Conservation (phyloP, 2,797 vertebrate species). For the Jordanella pulchra region DNA sequence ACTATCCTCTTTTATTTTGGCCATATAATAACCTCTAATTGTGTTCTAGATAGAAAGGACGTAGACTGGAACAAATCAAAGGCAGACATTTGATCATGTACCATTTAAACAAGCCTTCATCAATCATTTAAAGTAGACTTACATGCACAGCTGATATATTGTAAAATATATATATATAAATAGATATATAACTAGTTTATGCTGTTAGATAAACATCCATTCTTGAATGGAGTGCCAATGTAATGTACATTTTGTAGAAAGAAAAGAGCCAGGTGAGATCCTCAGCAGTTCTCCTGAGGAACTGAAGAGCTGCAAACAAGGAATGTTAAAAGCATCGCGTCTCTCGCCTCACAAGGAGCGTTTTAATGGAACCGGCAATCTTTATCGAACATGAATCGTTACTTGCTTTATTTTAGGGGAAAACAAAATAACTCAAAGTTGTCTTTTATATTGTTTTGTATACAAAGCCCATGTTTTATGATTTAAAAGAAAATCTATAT, state of each 20-base stretch:
- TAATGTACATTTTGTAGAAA: constrained; percentile 91
- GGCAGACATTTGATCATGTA: constrained; percentile 67
- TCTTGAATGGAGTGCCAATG: constrained; percentile 81
- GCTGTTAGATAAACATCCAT: constrained; percentile 80
- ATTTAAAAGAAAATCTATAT: constrained; percentile 90
- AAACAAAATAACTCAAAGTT: constrained; percentile 81
- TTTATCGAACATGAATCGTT: constrained; percentile 87
- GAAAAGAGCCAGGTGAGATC: constrained; percentile 46
- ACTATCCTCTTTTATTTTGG: constrained; percentile 76
- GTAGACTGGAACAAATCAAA: constrained; percentile 77
- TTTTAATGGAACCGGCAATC: constrained; percentile 83
- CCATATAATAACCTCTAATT: constrained; percentile 82
- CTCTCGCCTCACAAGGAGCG: constrained; percentile 83
- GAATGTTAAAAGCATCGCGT: constrained; percentile 81
- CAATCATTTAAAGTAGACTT: constrained; percentile 52
- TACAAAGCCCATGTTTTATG: constrained; percentile 89
- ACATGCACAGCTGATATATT: constrained; percentile 72
- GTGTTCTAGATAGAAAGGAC: constrained; percentile 86
- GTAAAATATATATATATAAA: constrained; percentile 63
- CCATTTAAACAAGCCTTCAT: constrained; percentile 60
- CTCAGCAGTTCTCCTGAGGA: constrained; percentile 75
- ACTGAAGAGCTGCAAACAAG: constrained; percentile 68
- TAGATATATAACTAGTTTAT: constrained; percentile 77
- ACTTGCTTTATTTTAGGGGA: constrained; percentile 84
- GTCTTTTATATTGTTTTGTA: constrained; percentile 88